These are phyloP conservation scores for Hypselothyrea guttata DNA, from an alignment of 2,888 invertebrate genomes.

Conservation along the genomic window DNA sequence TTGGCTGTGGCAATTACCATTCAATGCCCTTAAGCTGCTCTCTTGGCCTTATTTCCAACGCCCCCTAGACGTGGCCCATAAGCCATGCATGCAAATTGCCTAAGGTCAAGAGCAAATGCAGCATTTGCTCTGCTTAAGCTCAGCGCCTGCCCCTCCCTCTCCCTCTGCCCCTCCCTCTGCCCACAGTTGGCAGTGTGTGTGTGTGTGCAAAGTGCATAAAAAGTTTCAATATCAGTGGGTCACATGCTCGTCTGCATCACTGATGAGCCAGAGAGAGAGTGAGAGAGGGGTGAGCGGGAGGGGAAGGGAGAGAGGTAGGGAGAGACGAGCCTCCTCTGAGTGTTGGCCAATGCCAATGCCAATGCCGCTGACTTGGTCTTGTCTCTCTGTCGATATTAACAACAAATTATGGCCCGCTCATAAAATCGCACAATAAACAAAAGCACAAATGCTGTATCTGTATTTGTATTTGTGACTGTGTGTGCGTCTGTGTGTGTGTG, in stretches of 20 bases:
- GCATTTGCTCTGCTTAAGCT: conserved; percentile 37
- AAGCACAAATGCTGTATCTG: conserved; percentile 34
- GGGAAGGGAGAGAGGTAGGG: conserved; percentile 6
- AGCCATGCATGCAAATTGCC: conserved; percentile 63
- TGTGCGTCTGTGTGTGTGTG: conserved; percentile 18
- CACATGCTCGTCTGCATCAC: conserved; percentile 77
- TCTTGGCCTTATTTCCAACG: too few relatives aligned
- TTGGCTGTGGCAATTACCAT: too few relatives aligned
- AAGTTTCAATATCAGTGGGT: conserved; percentile 76
- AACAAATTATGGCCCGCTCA: conserved; percentile 75
- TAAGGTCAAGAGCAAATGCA: conserved; percentile 68
- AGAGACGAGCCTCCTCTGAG: conserved; percentile 48
- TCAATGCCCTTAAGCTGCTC: background rate
- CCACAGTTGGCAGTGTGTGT: conserved; percentile 22
- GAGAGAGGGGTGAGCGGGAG: conserved; percentile 43
- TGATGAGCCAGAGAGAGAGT: conserved; percentile 58
- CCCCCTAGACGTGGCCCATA: background rate
- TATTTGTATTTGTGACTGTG: conserved; percentile 16
- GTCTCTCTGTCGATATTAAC: conserved; percentile 64
- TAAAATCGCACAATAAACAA: conserved; percentile 74
- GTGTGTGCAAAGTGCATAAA: conserved; percentile 64
- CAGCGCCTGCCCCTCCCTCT: conserved; percentile 1
- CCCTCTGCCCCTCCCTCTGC: conserved; percentile 13
- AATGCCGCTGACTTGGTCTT: conserved; percentile 19
- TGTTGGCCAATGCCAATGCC: conserved; percentile 20